Percentiles rank a stretch among this genome's conserved stretches.
phyloP scores from a whole-genome alignment of 2,888 invertebrate species.

The Lamellibrachia columna region DNA sequence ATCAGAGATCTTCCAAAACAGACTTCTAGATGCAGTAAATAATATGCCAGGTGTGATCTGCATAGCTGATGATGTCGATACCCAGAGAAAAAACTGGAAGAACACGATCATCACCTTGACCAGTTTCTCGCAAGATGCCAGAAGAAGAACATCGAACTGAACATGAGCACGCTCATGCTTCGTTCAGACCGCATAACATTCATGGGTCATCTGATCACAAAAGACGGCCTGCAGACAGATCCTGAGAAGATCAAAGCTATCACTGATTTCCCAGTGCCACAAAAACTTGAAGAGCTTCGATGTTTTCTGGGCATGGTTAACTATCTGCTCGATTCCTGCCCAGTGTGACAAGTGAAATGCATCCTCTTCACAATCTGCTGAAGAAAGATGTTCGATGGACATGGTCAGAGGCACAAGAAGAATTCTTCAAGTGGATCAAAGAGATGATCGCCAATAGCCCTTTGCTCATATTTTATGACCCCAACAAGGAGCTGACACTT shows the following conservation, averaged over 20 bases:
- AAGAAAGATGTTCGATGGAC: conserved; percentile 32
- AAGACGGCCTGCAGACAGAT: background rate
- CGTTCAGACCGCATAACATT: background rate
- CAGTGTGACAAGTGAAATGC: conserved; percentile 30
- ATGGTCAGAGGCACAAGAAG: conserved; percentile 13
- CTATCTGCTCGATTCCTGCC: conserved; percentile 36
- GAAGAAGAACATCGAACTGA: conserved; percentile 25
- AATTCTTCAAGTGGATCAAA: conserved; percentile 25
- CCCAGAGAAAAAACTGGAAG: conserved; percentile 33
- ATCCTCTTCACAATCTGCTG: conserved; percentile 37
- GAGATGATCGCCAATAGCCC: conserved; percentile 19
- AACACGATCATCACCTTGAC: conserved; percentile 35
- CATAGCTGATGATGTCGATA: conserved; percentile 23
- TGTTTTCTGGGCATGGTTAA: conserved; percentile 41
- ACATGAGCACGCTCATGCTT: background rate
- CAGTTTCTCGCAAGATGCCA: conserved; percentile 34
- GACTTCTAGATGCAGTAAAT: conserved; percentile 34
- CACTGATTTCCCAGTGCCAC: conserved; percentile 35
- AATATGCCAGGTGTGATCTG: conserved; percentile 38
- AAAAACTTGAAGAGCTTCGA: conserved; percentile 32
- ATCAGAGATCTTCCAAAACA: conserved; percentile 40
- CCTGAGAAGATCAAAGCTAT: background rate
- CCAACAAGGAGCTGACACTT: conserved; percentile 29
- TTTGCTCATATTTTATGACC: conserved; percentile 27
- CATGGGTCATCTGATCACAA: background rate